A percentile compares a stretch with the other conserved stretches of the same genome.
Evolutionary conservation across 30 jellyfish, hydroid and myxozoan species (phyloP).

Genomic region (Aurelia coerulea): DNA sequence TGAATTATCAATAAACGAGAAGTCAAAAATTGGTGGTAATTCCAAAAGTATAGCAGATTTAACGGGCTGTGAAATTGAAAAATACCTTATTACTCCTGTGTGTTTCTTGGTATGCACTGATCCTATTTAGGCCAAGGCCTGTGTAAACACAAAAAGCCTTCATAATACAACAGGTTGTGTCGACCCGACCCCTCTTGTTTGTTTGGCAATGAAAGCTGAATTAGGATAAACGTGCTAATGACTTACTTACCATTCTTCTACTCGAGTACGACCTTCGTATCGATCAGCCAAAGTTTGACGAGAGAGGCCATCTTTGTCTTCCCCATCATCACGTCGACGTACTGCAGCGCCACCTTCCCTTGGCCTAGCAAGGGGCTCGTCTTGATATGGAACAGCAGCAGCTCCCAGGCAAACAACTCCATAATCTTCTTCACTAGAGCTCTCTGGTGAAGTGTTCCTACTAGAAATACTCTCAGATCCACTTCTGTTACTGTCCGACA

Average conservation of each 20-base stretch:
- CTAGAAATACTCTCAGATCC: not conserved
- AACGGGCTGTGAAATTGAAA: too few relatives aligned
- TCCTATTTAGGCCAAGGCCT: too few relatives aligned
- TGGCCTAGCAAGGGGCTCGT: conserved; percentile 18
- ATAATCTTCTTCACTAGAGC: conserved; percentile 18
- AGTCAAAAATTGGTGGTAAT: not conserved
- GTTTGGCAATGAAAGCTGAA: not conserved
- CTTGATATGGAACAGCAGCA: conserved; percentile 16
- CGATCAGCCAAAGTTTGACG: conserved; percentile 15
- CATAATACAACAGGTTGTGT: too few relatives aligned
- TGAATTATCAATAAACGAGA: not conserved
- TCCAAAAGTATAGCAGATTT: too few relatives aligned
- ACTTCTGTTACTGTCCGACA: not conserved
- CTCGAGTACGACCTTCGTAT: conserved; percentile 12
- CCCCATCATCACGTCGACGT: not conserved
- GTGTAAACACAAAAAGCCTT: too few relatives aligned
- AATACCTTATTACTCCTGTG: too few relatives aligned
- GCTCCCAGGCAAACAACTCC: conserved; percentile 11
- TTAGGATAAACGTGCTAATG: not conserved
- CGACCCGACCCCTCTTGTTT: not conserved
- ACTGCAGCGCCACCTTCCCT: not conserved
- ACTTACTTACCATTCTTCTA: conserved; percentile 21
- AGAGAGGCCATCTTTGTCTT: conserved; percentile 12
- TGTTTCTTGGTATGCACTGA: too few relatives aligned
- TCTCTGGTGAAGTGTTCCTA: not conserved